These are phyloP conservation scores for Galaxea fascicularis DNA, from an alignment of 92 coral and sea anemone genomes.

Conservation along the genomic window DNA sequence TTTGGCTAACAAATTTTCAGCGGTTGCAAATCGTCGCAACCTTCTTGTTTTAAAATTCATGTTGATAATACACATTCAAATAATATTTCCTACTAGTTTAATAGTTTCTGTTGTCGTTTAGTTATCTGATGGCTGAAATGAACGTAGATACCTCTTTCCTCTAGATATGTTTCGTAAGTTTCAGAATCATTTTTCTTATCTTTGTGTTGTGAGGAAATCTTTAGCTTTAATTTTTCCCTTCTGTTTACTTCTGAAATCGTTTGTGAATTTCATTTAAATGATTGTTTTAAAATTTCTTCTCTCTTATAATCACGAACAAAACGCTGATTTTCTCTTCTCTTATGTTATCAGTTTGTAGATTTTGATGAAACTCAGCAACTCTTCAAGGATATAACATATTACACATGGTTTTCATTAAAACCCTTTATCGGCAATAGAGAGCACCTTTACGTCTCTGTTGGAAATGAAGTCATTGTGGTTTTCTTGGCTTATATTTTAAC, in stretches of 20 bases:
- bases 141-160: not conserved
- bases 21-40: too few species aligned
- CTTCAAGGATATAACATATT: not conserved
- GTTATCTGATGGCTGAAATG: too few species aligned
- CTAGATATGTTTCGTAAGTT: not conserved
- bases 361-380: not conserved
- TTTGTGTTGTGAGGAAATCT: not conserved
- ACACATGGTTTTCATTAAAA: not conserved
- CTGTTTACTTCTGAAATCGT: too few species aligned
- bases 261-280: too few species aligned
- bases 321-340: not conserved
- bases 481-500: not conserved
- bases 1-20: too few species aligned
- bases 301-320: not conserved
- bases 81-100: too few species aligned
- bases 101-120: too few species aligned
- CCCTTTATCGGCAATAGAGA: slow-evolving; percentile 2
- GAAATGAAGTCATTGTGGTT: not conserved
- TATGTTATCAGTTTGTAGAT: not conserved
- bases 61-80: too few species aligned
- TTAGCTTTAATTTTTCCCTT: too few species aligned
- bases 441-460: not conserved
- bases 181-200: not conserved
- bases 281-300: too few species aligned
- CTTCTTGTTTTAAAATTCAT: too few species aligned